Conservation (phyloP, 2,888 invertebrate genomes). For the Eudemis profundana region DNA sequence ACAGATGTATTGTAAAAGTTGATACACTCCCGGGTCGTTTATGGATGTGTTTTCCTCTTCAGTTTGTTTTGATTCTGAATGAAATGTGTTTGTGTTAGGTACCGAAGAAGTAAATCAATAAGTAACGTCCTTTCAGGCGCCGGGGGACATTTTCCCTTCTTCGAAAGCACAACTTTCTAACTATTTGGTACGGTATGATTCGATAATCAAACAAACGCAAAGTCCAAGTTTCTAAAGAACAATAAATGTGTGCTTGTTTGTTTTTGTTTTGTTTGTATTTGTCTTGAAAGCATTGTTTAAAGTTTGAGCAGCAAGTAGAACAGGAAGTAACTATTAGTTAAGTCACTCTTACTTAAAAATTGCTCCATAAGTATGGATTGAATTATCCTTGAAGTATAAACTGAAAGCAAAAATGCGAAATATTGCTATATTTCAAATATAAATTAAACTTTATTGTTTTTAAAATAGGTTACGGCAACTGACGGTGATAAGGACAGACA, state of each 20-base stretch:
- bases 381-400: no score
- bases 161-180: conserved; percentile 48
- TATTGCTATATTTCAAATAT: background rate
- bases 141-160: conserved; percentile 49
- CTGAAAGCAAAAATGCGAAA: no score
- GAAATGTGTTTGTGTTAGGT: conserved; percentile 54
- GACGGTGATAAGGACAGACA: conserved; percentile 98
- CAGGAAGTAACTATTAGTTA: conserved; percentile 23
- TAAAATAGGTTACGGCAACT: conserved; percentile 94
- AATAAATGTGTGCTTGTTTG: conserved; percentile 44
- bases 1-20: background rate
- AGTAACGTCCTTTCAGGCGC: conserved; percentile 45
- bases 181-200: conserved; percentile 51
- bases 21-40: conserved; percentile 3
- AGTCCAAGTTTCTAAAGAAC: conserved; percentile 55
- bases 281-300: conserved; percentile 26
- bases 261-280: conserved; percentile 26
- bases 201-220: conserved; percentile 54
- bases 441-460: conserved; percentile 32
- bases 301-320: background rate
- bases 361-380: background rate
- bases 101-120: conserved; percentile 45
- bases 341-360: background rate
- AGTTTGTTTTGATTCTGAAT: conserved; percentile 49
- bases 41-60: conserved; percentile 38